Base-by-base conservation (phyloP, 2,888 invertebrate species). In the Neuroscelio doddi region DNA sequence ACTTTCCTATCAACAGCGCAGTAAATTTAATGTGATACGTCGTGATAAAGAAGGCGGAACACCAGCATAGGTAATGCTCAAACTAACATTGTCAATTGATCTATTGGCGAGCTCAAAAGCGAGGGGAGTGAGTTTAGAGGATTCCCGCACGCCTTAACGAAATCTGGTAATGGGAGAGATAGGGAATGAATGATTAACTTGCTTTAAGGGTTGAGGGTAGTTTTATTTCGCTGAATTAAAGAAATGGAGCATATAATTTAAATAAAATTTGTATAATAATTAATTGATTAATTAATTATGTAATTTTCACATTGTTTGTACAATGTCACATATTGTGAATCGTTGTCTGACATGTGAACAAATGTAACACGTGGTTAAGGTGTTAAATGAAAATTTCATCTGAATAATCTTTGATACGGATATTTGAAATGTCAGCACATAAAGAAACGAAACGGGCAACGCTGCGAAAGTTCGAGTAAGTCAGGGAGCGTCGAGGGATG, bases 1-100 rank as follows among this genome's bases (percentile, higher is more conserved):
- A 75, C 72, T 78, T 77, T 74, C 75, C 78, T 80, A 80, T 80
- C 80, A 75, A 75, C 73, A 71, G 64, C 71, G 78, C 77, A 75
- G 76, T 80, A 79, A 80, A 80, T 79, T 79, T 79, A 80, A 80
- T 78, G 78, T 71, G 76, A 77, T 73, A 72, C 72, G 69, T 55
- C 59, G 45, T 68, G 78, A 80, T 79, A 78, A 69, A 56, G 50
- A 46, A 51, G 39, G 64, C 42, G 46, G 52, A 66, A 70, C 62
- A 71, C 66, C 62, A 55, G 49, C 63, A 62, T 56, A 46, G 71
- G 70, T 76, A 78, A 77, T 75, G 73, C 64, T 66, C 72, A 66
- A 71, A 65, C 58, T 75, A 79, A 77, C 75, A 73, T 73, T 73
- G 72, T 73, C 78, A 74, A 79, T 80, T 78, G 80, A 81, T 80